Conservation (phyloP, 1,140 invertebrate genomes). For the Euura saliciscinereae region DNA sequence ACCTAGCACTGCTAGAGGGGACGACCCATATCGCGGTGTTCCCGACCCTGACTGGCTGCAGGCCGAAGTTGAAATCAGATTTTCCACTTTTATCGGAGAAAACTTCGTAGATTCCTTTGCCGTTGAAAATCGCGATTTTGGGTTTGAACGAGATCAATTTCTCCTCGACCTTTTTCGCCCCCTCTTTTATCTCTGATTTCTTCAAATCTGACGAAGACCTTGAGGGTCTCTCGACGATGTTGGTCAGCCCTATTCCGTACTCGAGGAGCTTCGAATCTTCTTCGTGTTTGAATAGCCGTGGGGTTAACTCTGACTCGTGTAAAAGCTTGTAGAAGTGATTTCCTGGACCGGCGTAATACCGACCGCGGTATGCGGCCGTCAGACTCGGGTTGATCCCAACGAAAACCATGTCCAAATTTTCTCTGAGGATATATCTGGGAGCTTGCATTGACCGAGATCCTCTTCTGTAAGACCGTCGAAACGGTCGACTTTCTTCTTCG, state of each 20-base stretch:
- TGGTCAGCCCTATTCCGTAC: conserved; percentile 53
- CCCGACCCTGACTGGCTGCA: conserved; percentile 44
- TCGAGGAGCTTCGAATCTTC: conserved; percentile 46
- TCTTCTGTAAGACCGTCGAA: conserved; percentile 53
- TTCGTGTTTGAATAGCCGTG: conserved; percentile 43
- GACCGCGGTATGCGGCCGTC: conserved; percentile 51
- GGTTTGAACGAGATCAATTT: conserved; percentile 51
- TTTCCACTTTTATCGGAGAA: conserved; percentile 41
- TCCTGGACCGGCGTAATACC: conserved; percentile 56
- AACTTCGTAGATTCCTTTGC: conserved; percentile 56
- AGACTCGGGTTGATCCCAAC: conserved; percentile 57
- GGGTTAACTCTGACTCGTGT: conserved; percentile 43
- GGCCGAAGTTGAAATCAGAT: conserved; percentile 46
- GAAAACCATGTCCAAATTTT: conserved; percentile 51
- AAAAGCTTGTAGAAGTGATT: conserved; percentile 59
- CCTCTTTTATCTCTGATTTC: conserved; percentile 50
- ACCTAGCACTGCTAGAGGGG: conserved; percentile 56
- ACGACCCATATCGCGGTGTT: conserved; percentile 54
- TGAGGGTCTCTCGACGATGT: conserved; percentile 53
- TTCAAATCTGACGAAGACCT: conserved; percentile 52
- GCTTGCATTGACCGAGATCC: conserved; percentile 46
- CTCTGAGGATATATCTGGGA: conserved; percentile 48
- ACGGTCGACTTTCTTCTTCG: conserved; percentile 40
- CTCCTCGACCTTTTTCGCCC: conserved; percentile 39
- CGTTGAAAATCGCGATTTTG: conserved; percentile 55